Base-by-base conservation (phyloP, 2,888 invertebrate genomes). In the Galerucella pusilla region DNA sequence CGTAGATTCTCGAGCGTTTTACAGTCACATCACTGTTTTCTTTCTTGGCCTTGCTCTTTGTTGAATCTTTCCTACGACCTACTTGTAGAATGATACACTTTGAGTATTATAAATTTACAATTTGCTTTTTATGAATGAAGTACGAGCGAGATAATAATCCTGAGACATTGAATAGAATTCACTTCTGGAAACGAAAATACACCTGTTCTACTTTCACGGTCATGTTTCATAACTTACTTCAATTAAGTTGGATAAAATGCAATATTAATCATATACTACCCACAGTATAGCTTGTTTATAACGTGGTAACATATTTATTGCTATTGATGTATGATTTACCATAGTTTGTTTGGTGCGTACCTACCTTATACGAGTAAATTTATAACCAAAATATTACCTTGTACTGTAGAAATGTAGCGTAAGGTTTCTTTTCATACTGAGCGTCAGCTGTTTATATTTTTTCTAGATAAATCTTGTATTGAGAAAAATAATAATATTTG, bases 171-270 rank as follows among this genome's bases (percentile, higher is more conserved):
- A 57, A 57, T 57, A 52, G 52, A 52, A 52, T 52, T n/a, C n/a
- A 14, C 52, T 57, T 57, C 57, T 57, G 35, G 7, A 57, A 57
- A 16, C 57, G 2, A 57, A 20, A 16, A 57, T 57, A 9, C 57
- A 57, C 57, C 57, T 57, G 57, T 57, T 57, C n/a, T 7, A 20
- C 16, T 20, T 57, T 57, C 57, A 57, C 20, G 57, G 57, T 57
- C 57, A 57, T 9, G 20, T 57, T 57, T 57, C 57, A 57, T 57
- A 57, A 57, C 7, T 57, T 57, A n/a, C 16, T 57, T 16, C 9
- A 16, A 16, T 16, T 20, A 16, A 57, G 3, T 10, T 16, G 2
- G 6, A 57, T 57, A 57, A 57, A 57, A 57, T 20, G 9, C 10
- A 9, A 16, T 16, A 10, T 57, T 16, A 57, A 20, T 16, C 16